Evolutionary conservation across 2,888 invertebrate species (phyloP), one percentile per base, ranked within the genome.

Genomic region (Chymomyza amoena): DNA sequence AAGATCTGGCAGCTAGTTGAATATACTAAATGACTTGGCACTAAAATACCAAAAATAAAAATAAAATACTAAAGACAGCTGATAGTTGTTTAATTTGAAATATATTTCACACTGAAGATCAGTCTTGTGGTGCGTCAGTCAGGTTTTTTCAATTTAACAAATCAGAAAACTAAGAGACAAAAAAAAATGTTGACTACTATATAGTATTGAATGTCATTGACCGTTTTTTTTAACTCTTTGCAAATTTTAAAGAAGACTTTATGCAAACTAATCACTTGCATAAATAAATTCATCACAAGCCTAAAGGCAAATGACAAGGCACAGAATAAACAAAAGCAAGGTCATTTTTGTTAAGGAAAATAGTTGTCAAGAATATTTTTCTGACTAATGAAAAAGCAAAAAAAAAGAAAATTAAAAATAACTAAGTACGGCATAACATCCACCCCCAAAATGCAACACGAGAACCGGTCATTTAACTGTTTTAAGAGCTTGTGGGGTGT

Each of bases 401-500:
- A 32, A 32, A 28, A 32, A 32, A 32, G 4, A 32, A 45, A 45
- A 45, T 45, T 45, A 13, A 13, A 45, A 45, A 45, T 13, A 45
- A 45, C 39, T 13, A 39, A 45, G 6, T 13, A 45, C 39, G 39
- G 6, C 39, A 7, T 45, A 45, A 45, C 39, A 45, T 45, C 39
- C 39, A 45, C 39, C 39, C 39, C 13, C 39, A 13, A 13, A 45
- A 45, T 45, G 39, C 39, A 45, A 45, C 39, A 45, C 13, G 13
- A 45, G 39, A 45, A 1, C 13, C 39, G 39, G 39, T 13, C 39
- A 45, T 45, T 45, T 45, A 45, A 45, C 39, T 45, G 36, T 36
- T 36, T 36, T 6, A 36, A 36, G 36, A 36, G 36, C 36, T 75
- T 78, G 61, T 20, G 66, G 68, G 60, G 72, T 68, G 72, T 74